phyloP scores from a whole-genome alignment of 2,797 vertebrate species.

The Pagetopsis macropterus region DNA sequence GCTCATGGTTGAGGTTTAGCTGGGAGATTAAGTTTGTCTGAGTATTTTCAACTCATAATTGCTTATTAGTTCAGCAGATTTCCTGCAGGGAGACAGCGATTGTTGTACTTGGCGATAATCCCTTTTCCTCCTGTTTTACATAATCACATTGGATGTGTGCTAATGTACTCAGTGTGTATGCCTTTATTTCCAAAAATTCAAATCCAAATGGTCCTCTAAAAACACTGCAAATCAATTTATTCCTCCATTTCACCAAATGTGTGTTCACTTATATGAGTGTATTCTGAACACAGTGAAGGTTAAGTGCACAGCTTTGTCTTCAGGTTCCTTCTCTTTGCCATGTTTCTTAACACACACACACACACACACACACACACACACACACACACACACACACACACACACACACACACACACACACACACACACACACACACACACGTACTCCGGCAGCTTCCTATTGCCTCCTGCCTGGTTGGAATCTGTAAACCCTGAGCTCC shows the following conservation, averaged over 20 bases:
- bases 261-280: neutral
- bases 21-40: conserved; percentile 15
- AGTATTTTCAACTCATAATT: conserved; percentile 9
- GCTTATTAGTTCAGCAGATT: conserved; percentile 21
- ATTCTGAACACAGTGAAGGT: conserved; percentile 6
- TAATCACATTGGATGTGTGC: conserved; percentile 2
- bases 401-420: conserved; percentile 18
- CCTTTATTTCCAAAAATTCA: neutral
- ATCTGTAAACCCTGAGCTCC: conserved; percentile 61
- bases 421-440: conserved; percentile 23
- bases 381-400: conserved; percentile 14
- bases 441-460: conserved; percentile 40
- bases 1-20: conserved; percentile 7
- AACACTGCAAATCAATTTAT: neutral
- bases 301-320: conserved; percentile 23
- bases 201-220: neutral
- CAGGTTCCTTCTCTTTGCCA: conserved; percentile 34
- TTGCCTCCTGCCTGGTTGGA: conserved; percentile 45
- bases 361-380: conserved; percentile 13
- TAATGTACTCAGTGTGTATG: neutral
- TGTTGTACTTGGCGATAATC: neutral
- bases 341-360: conserved; percentile 35
- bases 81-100: neutral
- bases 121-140: neutral
- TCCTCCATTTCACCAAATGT: neutral